Base-by-base conservation (phyloP, 2,888 invertebrate genomes). In the Dorcus parallelipipedus region DNA sequence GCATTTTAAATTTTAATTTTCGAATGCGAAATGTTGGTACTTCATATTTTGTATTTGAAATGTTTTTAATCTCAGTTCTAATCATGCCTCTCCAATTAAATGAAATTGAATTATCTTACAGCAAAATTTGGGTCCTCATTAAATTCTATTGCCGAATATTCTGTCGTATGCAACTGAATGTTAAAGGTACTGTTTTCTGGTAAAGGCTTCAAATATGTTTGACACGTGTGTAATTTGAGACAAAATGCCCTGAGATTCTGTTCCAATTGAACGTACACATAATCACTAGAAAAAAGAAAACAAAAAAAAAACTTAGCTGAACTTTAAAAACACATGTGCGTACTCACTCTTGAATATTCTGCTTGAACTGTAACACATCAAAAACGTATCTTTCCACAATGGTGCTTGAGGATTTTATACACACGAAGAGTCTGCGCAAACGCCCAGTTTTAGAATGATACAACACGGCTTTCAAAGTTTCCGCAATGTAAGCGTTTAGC, bases 211-310 rank as follows among this genome's bases (percentile, higher is more conserved):
- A 86, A 78, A 62, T 81, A 82, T 38, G 76, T 71, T 56, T 77
- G 76, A 23, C 80, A 70, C 56, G 81, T 79, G 0, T 84, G 77
- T 48, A 89, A 68, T 66, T 83, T 84, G 33, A 88, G 73, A 61
- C 83, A 85, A 70, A 86, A 83, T 6, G 83, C 81, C 54, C 86
- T 79, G 55, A 89, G 75, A 64, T 81, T 81, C 71, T 86, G 83
- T 70, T 88, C 87, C 3, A 82, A 76, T 67, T 84, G 81, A 10
- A 86, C 73, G 63, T 86, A 81, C 75, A 86, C 86, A 0, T 84
- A 81, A 72, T 88, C 88, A 49, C 76, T 71, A 33, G 56, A 73
- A 73, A 47, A 48, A 49, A 57, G n/a, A n/a, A 49, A 54, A 54
- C 14, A 60, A 41, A 59, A 43, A 60, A 17, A n/a, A 26, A 51